A percentile compares a stretch with the other conserved stretches of the same genome.
These are phyloP conservation scores for Mimumesa dahlbomi DNA, from an alignment of 2,888 invertebrate species.

Conservation along the genomic window DNA sequence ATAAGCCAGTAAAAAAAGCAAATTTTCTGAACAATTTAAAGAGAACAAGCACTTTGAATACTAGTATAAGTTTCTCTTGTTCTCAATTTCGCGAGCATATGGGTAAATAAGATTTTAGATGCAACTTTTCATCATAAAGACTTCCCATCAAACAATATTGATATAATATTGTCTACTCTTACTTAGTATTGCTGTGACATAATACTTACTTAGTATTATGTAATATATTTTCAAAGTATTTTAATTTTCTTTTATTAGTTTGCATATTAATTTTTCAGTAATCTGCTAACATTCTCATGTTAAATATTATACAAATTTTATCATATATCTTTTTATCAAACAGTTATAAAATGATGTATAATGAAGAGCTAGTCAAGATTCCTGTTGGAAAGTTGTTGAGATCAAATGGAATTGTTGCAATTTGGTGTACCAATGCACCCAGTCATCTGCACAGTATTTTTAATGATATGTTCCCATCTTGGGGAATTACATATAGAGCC, in stretches of 20 bases:
- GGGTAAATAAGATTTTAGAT: conserved; percentile 55
- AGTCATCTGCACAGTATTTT: conserved; percentile 86
- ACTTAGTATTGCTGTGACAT: background rate
- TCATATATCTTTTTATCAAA: conserved; percentile 29
- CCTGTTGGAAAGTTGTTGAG: conserved; percentile 85
- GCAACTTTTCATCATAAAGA: conserved; percentile 45
- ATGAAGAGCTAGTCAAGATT: conserved; percentile 87
- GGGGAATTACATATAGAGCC: conserved; percentile 87
- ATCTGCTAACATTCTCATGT: too few relatives aligned
- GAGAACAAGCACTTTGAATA: conserved; percentile 51
- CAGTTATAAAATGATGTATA: conserved; percentile 91
- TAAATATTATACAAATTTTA: too few relatives aligned
- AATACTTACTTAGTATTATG: background rate
- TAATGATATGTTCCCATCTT: conserved; percentile 88
- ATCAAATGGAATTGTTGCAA: conserved; percentile 86
- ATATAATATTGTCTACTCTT: conserved; percentile 7
- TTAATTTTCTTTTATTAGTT: too few relatives aligned
- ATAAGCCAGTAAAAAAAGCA: conserved; percentile 45
- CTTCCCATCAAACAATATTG: conserved; percentile 10
- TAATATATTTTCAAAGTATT: too few relatives aligned
- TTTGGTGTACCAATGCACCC: conserved; percentile 96
- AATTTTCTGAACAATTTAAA: conserved; percentile 51
- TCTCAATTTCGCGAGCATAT: conserved; percentile 49
- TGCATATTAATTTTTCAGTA: too few relatives aligned
- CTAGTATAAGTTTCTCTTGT: conserved; percentile 56